Base-by-base conservation (phyloP, 1,140 invertebrate species). In the Ceratina australensis region DNA sequence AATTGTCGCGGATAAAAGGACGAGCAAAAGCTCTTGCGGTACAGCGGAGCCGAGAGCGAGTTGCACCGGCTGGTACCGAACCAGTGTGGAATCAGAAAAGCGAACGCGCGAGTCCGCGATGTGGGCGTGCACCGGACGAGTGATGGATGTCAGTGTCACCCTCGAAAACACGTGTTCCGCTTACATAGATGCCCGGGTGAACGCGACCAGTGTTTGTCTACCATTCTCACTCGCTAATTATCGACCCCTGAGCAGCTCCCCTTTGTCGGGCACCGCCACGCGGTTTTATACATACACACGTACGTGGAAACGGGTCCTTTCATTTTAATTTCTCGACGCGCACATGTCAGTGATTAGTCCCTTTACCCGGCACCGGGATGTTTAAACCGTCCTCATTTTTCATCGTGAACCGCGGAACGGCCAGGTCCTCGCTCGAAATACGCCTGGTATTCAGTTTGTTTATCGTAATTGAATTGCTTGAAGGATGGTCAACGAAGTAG, bases 91-190 rank as follows among this genome's bases (percentile, higher is more conserved):
- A 59, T 60, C 79, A 72, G 79, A 72, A 67, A 80, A 73, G 49
- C 47, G 76, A 49, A 73, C 42, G 80, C 26, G 71, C 66, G 78
- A 50, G 56, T 67, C 63, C 73, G 63, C 56, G 67, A 85, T 84
- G 87, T 88, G 85, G 89, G 89, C 87, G 89, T 89, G 79, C 75
- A 87, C 87, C 75, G 77, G n/a, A 65, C 67, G 78, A 86, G 84
- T 91, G 90, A 91, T 90, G 89, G 87, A 91, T 91, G 90, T 90
- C 88, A 90, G 86, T 88, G 89, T 91, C 87, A 88, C 84, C 87
- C 84, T 86, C 85, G 84, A 79, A 89, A 82, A 90, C 89, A 91
- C 88, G 86, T 91, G 89, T 89, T 89, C 72, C 77, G 72, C 76
- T 90, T 89, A 89, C 88, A 85, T 89, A 85, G 83, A 82, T 89